Base-by-base conservation (phyloP, 1,140 invertebrate genomes). In the Drosophila arawakana region DNA sequence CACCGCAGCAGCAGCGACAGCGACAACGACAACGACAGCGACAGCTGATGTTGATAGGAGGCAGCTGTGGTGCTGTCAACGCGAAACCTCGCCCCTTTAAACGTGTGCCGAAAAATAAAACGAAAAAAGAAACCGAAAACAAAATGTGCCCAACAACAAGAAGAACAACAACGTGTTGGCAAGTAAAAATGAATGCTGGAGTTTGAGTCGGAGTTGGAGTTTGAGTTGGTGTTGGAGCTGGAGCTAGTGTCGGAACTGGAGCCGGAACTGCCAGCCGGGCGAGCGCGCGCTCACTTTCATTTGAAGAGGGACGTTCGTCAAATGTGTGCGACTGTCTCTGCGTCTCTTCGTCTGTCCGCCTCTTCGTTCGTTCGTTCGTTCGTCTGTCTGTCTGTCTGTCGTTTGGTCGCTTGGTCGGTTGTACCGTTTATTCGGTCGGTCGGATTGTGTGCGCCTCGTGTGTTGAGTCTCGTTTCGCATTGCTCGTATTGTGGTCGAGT, bases 401-500 rank as follows among this genome's bases (percentile, higher is more conserved):
- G 11, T 6, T 44, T 18, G 8, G 55, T 41, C 21, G 11, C 13
- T 58, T 35, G 6, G 50, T 54, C 47, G 47, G 47, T 30, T 13
- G 34, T 55, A 18, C 35, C n/a, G 52, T 57, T 57, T 18, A 18
- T 50, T 30, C 46, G 44, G 34, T 39, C 52, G 34, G 52, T 37
- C 52, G 34, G 52, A 57, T 21, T 21, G 54, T 57, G 50, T 54
- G n/a, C 50, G 50, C 37, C 30, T 63, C 39, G 25, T 62, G 59
- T 49, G 46, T 39, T 54, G 50, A 49, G 59, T 69, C 62, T 68
- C 76, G 61, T 41, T 75, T 78, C 50, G 35, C 62, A 43, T 18
- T 50, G 69, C 78, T 81, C 71, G 71, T 73, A 77, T 81, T 84
- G 81, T 78, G 81, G 81, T 84, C 81, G 81, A 84, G 81, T 84